phyloP scores from a whole-genome alignment of 2,113 vertebrate genomes.

The Callaeas wilsoni region DNA sequence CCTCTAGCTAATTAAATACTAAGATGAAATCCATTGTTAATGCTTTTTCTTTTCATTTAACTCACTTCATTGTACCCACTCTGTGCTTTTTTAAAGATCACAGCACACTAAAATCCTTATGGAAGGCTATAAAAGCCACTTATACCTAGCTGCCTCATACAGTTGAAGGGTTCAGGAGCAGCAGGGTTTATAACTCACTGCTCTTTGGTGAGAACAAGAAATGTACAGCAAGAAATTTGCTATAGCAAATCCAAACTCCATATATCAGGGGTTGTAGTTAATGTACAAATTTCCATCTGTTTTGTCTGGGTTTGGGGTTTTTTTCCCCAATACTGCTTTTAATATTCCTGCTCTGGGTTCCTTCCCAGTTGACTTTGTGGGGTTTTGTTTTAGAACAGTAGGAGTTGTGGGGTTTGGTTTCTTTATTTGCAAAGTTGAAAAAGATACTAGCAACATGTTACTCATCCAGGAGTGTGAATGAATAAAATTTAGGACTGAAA shows the following conservation, averaged over 20 bases:
- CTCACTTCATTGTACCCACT: background rate
- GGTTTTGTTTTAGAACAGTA: background rate
- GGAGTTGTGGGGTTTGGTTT: background rate
- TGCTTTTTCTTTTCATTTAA: slow-evolving; percentile 17
- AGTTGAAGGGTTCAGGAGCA: background rate
- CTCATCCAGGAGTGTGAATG: background rate
- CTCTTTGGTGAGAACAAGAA: background rate
- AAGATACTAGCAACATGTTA: background rate
- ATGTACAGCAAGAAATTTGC: background rate
- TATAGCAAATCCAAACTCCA: background rate
- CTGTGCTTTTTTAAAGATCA: background rate
- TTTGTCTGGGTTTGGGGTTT: background rate
- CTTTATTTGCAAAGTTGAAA: background rate
- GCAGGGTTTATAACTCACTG: background rate
- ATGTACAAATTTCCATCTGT: background rate
- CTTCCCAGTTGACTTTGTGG: background rate
- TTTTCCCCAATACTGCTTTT: background rate
- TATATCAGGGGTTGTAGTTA: background rate
- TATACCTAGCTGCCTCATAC: background rate
- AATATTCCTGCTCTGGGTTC: background rate
- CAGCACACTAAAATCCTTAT: background rate
- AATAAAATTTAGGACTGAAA: background rate
- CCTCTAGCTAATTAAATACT: slow-evolving; percentile 71
- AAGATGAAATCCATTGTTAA: slow-evolving; percentile 59
- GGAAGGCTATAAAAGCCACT: background rate